phyloP scores from a whole-genome alignment of 1,140 invertebrate species.

The Leptinotarsa undecemlineata region DNA sequence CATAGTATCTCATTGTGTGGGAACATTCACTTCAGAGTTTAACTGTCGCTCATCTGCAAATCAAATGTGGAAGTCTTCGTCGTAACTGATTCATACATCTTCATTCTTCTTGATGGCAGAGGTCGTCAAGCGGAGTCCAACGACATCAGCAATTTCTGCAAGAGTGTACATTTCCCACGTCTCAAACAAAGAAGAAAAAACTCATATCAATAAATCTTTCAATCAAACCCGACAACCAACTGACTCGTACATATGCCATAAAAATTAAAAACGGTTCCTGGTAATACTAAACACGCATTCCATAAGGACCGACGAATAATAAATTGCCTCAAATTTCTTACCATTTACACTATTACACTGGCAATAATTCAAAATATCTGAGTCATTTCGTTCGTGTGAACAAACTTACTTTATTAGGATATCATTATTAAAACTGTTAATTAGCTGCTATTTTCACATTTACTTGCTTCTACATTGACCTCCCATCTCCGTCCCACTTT shows the following conservation, averaged over 20 bases:
- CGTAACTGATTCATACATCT: too few species aligned
- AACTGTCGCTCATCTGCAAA: too few species aligned
- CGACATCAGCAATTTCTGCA: too few species aligned
- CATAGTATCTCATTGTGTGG: too few species aligned
- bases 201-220: constrained; percentile 17
- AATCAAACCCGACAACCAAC: constrained; percentile 8
- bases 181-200: constrained; percentile 3
- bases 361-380: constrained; percentile 42
- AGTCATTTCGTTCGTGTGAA: constrained; percentile 42
- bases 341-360: constrained; percentile 25
- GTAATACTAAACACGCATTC: constrained; percentile 19
- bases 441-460: constrained; percentile 26
- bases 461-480: constrained; percentile 25
- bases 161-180: constrained; percentile 6
- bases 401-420: constrained; percentile 44
- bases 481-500: constrained; percentile 18
- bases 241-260: constrained; percentile 13
- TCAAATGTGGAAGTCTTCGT: too few species aligned
- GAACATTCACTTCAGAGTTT: too few species aligned
- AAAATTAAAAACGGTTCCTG: constrained; percentile 21
- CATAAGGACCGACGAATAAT: constrained; percentile 14
- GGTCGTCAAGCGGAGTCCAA: too few species aligned
- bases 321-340: constrained; percentile 9
- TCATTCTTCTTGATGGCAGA: too few species aligned
- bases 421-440: constrained; percentile 45